Conservation (phyloP, 1,140 invertebrate species). For the Artemia franciscana region DNA sequence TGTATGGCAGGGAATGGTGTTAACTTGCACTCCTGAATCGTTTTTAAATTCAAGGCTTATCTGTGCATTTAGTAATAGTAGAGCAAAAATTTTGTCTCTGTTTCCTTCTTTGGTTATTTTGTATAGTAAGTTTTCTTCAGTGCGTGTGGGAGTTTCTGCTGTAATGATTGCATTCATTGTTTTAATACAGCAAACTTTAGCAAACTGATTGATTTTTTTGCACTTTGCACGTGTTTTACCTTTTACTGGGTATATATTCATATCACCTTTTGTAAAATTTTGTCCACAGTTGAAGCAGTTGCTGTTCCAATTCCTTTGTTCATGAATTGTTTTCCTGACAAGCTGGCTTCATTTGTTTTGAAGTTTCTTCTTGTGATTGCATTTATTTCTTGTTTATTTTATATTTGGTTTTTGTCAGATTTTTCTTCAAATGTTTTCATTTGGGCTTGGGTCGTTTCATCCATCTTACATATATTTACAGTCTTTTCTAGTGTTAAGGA, state of each 20-base stretch:
- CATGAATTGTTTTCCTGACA: no score
- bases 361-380: not conserved
- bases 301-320: no score
- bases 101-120: not conserved
- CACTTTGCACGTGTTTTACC: not conserved
- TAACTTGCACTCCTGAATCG: not conserved
- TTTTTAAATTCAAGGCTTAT: not conserved
- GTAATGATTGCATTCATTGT: no score
- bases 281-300: no score
- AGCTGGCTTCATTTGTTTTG: not conserved
- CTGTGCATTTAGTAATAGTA: not conserved
- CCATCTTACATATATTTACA: not conserved
- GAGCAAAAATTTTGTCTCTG: not conserved
- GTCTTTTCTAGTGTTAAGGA: not conserved
- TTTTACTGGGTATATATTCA: not conserved
- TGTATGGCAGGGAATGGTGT: not conserved
- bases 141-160: no score
- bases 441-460: not conserved
- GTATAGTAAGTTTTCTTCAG: not conserved
- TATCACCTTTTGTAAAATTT: not conserved
- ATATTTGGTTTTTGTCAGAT: no score
- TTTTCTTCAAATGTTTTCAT: not conserved
- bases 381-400: not conserved
- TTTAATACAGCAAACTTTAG: not conserved
- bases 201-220: not conserved